A percentile compares a stretch with the other conserved stretches of the same genome.
These are phyloP conservation scores for Camponotus pennsylvanicus DNA, from an alignment of 1,140 invertebrate genomes.

Conservation along the genomic window DNA sequence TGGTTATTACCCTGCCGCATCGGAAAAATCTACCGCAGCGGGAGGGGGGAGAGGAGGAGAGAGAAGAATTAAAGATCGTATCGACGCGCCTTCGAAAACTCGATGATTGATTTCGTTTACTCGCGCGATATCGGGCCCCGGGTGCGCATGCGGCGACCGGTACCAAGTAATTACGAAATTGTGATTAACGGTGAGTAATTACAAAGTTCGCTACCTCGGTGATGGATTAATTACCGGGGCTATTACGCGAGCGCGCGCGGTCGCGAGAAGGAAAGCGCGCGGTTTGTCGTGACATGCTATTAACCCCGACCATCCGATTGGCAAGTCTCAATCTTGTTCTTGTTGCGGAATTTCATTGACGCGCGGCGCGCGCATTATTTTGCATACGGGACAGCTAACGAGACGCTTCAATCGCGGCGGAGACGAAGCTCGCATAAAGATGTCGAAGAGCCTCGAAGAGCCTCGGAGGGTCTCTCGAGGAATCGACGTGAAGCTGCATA, in stretches of 20 bases:
- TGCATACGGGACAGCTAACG: slow-evolving; percentile 10
- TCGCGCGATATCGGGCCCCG: not conserved
- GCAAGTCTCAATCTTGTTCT: slow-evolving; percentile 24
- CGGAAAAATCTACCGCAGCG: not conserved
- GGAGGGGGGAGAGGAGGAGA: too few species aligned
- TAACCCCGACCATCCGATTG: slow-evolving; percentile 22
- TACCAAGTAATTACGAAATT: slow-evolving; percentile 51
- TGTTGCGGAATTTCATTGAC: slow-evolving; percentile 29
- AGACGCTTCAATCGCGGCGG: slow-evolving; percentile 13
- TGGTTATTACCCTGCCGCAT: slow-evolving; percentile 2
- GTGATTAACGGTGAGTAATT: slow-evolving; percentile 59
- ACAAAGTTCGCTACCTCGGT: slow-evolving; percentile 31
- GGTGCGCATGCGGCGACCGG: not conserved
- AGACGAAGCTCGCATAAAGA: not conserved
- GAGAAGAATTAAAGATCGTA: slow-evolving; percentile 34
- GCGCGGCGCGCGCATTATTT: slow-evolving; percentile 6
- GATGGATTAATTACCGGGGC: slow-evolving; percentile 58
- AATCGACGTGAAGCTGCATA: not conserved
- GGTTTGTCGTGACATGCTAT: slow-evolving; percentile 31
- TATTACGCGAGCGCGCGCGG: slow-evolving; percentile 17
- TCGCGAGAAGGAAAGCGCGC: slow-evolving; percentile 32
- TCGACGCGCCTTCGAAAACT: slow-evolving; percentile 6
- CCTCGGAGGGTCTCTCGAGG: not conserved
- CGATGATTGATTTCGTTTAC: slow-evolving; percentile 50
- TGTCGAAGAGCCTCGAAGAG: not conserved